Evolutionary conservation across 2,113 vertebrate species (phyloP).

Genomic region (Setophaga kirtlandii): DNA sequence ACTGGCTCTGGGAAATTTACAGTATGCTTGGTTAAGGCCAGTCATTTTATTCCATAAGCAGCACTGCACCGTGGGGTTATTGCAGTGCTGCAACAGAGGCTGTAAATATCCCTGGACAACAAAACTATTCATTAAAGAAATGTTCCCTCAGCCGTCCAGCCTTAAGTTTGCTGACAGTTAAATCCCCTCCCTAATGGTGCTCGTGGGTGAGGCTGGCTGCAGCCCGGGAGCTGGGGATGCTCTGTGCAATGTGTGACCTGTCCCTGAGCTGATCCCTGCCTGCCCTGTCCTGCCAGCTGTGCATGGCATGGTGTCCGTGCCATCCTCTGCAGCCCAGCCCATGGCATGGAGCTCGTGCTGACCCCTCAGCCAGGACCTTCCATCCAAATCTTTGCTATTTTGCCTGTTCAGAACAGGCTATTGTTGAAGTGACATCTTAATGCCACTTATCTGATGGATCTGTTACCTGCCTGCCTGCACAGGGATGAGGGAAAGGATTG

Average conservation of each 20-base stretch:
- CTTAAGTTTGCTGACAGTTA: slow-evolving; percentile 1
- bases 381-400: not conserved
- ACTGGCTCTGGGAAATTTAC: slow-evolving; percentile 5
- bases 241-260: not conserved
- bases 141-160: not conserved
- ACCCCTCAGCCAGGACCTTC: not conserved
- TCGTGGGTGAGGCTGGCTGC: not conserved
- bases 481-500: not conserved
- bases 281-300: not conserved
- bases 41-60: slow-evolving; percentile 1
- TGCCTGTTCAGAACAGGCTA: not conserved
- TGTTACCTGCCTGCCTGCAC: not conserved
- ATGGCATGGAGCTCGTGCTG: rapidly evolving
- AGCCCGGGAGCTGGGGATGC: not conserved
- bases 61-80: not conserved
- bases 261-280: not conserved
- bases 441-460: slow-evolving; percentile 31
- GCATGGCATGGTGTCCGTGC: rapidly evolving
- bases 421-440: slow-evolving; percentile 49
- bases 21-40: slow-evolving; percentile 29
- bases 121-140: slow-evolving; percentile 36
- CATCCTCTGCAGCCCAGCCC: not conserved
- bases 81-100: not conserved
- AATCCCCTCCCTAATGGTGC: not conserved
- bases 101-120: slow-evolving; percentile 26